Percentiles rank a stretch among this genome's conserved stretches.
Conservation (phyloP, 2,113 vertebrate species). For the Mionectes macconnelli region DNA sequence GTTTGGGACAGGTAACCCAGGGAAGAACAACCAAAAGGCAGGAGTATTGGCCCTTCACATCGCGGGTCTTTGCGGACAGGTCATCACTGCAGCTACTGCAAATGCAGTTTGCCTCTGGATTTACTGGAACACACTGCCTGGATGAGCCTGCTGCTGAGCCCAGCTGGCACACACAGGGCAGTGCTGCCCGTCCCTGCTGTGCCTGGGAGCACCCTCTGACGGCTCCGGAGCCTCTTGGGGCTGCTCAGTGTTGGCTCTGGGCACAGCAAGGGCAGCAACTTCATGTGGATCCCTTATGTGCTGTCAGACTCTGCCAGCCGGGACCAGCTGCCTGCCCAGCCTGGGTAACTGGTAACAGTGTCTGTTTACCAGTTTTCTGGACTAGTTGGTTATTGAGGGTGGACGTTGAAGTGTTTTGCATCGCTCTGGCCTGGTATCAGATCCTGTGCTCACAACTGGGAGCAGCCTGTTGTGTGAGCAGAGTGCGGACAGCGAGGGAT, state of each 20-base stretch:
- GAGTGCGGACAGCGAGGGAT: neutral
- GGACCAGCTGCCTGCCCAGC: neutral
- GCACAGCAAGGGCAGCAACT: neutral
- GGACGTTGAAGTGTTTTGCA: neutral
- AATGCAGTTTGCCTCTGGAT: neutral
- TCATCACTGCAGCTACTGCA: accelerated
- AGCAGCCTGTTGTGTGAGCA: neutral
- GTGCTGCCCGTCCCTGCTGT: neutral
- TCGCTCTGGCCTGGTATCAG: neutral
- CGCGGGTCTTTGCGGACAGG: neutral
- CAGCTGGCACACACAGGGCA: neutral
- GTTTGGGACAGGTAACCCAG: neutral
- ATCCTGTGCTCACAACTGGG: neutral
- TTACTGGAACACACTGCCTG: neutral
- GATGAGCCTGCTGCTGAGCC: neutral
- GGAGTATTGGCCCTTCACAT: too few relatives aligned
- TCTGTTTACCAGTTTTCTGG: neutral
- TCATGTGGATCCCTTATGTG: accelerated
- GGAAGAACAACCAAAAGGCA: neutral
- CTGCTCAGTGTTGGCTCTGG: neutral
- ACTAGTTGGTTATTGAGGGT: neutral
- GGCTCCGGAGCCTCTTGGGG: neutral
- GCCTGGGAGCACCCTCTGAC: neutral
- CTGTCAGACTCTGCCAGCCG: neutral
- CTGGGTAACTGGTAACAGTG: neutral